Evolutionary conservation across 2,888 invertebrate species (phyloP), one percentile per base, ranked within the genome.

Genomic region (Aplocera efformata): DNA sequence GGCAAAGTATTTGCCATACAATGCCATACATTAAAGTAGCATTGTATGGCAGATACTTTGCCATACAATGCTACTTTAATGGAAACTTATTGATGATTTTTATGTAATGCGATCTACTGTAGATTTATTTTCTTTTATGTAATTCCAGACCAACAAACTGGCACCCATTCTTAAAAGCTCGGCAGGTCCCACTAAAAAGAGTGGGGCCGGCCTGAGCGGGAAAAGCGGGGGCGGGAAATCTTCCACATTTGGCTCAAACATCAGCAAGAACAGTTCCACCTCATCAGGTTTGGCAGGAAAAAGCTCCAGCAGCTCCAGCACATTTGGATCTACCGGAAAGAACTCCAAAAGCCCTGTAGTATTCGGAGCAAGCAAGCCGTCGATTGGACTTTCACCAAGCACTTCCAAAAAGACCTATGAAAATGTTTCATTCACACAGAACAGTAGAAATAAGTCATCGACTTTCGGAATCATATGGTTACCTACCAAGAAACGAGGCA

Each of bases 381-480:
- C 45, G 1, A 39, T 35, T 6, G 43, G 42, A 11, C 38, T 37
- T 0, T 37, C 40, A 2, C 49, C 58, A 7, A 45, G 47, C 24
- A 41, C 56, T 10, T 58, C 67, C 3, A 70, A 51, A 20, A 76
- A 75, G 57, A 70, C 55, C 22, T 73, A 74, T 43, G 45, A 60
- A 0, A 32, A 62, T 8, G 48, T 70, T 3, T 60, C 72, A 0
- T 72, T 64, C 26, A 61, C 46, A 31, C 63, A 75, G 1, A 79
- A 76, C 46, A 67, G 41, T 39, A 66, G 53, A 10, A 83, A 81
- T 54, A 53, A 70, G 0, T 54, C 68, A 0, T 50, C 74, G 3
- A 68, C 67, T 8, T 77, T 86, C 32, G 81, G 83, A 1, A 71
- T 88, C 34, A 69, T 88, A 54, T 88, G 85, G 86, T 41, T 88